Evolutionary conservation across 1,140 invertebrate species (phyloP).

Genomic region (Microvelia longipes): DNA sequence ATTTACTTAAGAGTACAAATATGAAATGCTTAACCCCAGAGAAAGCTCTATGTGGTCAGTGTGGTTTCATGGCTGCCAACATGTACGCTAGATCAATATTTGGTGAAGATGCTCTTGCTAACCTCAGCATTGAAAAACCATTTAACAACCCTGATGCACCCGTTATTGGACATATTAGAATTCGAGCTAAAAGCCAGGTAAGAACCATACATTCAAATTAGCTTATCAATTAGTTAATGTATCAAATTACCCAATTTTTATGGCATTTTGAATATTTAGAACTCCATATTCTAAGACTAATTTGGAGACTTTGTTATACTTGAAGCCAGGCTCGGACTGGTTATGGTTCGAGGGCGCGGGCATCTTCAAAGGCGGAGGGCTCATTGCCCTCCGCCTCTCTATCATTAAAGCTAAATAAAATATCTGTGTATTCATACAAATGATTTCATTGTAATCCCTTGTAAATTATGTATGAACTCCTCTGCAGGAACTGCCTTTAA

Average conservation of each 20-base stretch:
- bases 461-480: too few relatives aligned
- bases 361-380: too few relatives aligned
- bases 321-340: background rate
- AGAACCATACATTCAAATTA: slow-evolving; percentile 10
- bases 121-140: slow-evolving; percentile 94
- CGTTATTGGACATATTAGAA: slow-evolving; percentile 91
- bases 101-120: slow-evolving; percentile 95
- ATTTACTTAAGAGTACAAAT: slow-evolving; percentile 87
- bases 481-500: too few relatives aligned
- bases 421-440: too few relatives aligned
- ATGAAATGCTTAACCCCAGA: slow-evolving; percentile 98
- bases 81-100: slow-evolving; percentile 98
- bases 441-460: too few relatives aligned
- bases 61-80: slow-evolving; percentile 98
- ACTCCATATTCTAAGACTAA: background rate
- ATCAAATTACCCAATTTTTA: background rate
- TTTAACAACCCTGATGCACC: slow-evolving; percentile 69
- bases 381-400: too few relatives aligned
- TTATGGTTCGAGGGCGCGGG: too few relatives aligned
- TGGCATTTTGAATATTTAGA: background rate
- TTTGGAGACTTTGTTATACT: background rate
- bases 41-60: slow-evolving; percentile 86
- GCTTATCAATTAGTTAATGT: background rate
- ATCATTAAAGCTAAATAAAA: too few relatives aligned
- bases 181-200: slow-evolving; percentile 94